Evolutionary conservation across 2,797 vertebrate species (phyloP), one percentile per base, ranked within the genome.

Genomic region (Linurgus olivaceus): DNA sequence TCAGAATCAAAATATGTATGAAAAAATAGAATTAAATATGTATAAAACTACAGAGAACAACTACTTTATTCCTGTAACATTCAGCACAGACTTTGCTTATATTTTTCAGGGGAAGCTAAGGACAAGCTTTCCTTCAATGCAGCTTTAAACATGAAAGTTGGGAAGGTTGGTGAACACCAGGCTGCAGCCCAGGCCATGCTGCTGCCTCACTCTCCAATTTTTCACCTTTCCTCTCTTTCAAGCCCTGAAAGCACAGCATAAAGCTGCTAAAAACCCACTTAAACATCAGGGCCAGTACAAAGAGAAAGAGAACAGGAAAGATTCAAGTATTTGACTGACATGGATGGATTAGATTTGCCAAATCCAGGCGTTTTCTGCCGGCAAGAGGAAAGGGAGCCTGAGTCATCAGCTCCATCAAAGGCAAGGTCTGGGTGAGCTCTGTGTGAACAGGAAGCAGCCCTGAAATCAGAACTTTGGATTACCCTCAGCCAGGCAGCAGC

Each of bases 381-480:
- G 77, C 38, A 3, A 48, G 83, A 96, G 94, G 93, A 96, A 92
- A 90, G 78, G 37, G 75, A 87, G 66, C 93, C 86, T 89, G 96
- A 96, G 86, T 93, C 97, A 96, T 26, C 83, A 85, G 81, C 65
- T 37, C 80, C 96, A 95, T 92, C 96, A 94, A 86, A 97, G 95
- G n/a, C 74, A 11, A 70, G 76, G 75, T 76, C 63, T 87, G 40
- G 78, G 94, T 20, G 77, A 94, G 74, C 51, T 35, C 91, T 81
- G 90, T 65, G 88, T 28, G 82, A 96, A 75, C 93, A 81, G 66
- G 87, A 95, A 71, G 25, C 62, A 93, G 82, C 92, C 94, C 93
- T 93, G 92, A 93, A 66, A 28, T 92, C 96, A 89, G 88, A 94
- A 96, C 95, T 96, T 95, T 94, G 94, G 96, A 97, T 95, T 92